Conservation (phyloP, 2,888 invertebrate genomes). For the Spilarctia lutea region DNA sequence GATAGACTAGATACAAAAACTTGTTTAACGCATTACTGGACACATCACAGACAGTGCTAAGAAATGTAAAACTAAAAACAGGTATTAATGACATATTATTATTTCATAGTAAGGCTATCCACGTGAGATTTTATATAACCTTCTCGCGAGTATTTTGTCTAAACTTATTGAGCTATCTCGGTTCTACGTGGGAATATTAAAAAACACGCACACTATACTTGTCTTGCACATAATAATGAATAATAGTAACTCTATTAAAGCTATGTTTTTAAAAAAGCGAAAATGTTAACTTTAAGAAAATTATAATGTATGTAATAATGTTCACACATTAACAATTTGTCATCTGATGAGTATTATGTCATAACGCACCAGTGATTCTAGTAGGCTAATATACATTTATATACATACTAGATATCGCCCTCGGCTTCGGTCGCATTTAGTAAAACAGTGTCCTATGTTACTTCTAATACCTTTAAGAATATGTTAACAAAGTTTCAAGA, state of each 20-base stretch:
- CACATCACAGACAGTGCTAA: neutral
- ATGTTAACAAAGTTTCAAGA: too few relatives aligned
- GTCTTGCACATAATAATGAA: slow-evolving; percentile 22
- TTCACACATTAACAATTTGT: neutral
- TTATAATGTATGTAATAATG: neutral
- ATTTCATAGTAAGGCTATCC: slow-evolving; percentile 5
- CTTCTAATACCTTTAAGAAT: too few relatives aligned
- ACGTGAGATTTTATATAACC: slow-evolving; percentile 35
- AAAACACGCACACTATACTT: slow-evolving; percentile 34
- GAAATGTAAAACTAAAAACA: slow-evolving; percentile 15
- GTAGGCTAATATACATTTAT: too few relatives aligned
- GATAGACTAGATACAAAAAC: neutral
- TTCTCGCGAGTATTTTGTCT: slow-evolving; percentile 36
- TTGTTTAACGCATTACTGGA: neutral
- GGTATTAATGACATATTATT: slow-evolving; percentile 14
- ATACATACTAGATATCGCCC: too few relatives aligned
- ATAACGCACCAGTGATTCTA: too few relatives aligned
- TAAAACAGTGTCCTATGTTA: too few relatives aligned
- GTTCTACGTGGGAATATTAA: slow-evolving; percentile 39
- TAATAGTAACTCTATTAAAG: neutral
- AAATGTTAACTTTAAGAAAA: neutral
- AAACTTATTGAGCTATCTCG: slow-evolving; percentile 41
- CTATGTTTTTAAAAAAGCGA: neutral
- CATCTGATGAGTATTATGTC: neutral
- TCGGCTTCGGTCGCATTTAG: too few relatives aligned